Conservation (phyloP, 2,888 invertebrate species). For the Pimpla rufipes region DNA sequence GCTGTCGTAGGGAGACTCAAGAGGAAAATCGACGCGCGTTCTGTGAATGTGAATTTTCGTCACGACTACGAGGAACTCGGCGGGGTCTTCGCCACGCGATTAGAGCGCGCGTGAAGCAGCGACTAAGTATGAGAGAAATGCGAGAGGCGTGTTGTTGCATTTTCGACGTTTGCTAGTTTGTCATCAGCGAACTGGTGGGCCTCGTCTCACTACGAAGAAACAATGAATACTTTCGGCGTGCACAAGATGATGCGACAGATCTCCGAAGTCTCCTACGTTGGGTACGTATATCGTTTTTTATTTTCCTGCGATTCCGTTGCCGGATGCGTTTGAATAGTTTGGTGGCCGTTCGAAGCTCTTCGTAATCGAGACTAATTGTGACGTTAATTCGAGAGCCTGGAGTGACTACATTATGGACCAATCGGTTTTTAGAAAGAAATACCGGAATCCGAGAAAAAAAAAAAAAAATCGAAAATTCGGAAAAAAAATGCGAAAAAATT, state of each 20-base stretch:
- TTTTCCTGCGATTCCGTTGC: neutral
- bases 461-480: too few relatives aligned
- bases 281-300: constrained; percentile 78
- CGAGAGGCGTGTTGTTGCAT: too few relatives aligned
- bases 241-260: constrained; percentile 82
- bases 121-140: constrained; percentile 19
- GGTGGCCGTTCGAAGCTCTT: neutral
- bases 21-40: constrained; percentile 3
- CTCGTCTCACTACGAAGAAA: neutral
- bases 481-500: too few relatives aligned
- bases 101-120: constrained; percentile 7
- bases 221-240: constrained; percentile 66
- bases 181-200: constrained; percentile 19
- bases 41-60: constrained; percentile 13
- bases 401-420: neutral
- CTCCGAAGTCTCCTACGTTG: constrained; percentile 83
- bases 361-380: too few relatives aligned
- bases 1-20: constrained; percentile 13
- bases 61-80: neutral
- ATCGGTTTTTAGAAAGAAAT: too few relatives aligned
- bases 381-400: too few relatives aligned
- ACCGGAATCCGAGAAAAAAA: too few relatives aligned
- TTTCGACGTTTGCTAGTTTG: constrained; percentile 29
- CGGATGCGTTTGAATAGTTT: neutral
- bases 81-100: too few relatives aligned